A percentile compares a stretch with the other conserved stretches of the same genome.
Conservation (phyloP, 2,888 invertebrate genomes). For the Drosophila barbarae region DNA sequence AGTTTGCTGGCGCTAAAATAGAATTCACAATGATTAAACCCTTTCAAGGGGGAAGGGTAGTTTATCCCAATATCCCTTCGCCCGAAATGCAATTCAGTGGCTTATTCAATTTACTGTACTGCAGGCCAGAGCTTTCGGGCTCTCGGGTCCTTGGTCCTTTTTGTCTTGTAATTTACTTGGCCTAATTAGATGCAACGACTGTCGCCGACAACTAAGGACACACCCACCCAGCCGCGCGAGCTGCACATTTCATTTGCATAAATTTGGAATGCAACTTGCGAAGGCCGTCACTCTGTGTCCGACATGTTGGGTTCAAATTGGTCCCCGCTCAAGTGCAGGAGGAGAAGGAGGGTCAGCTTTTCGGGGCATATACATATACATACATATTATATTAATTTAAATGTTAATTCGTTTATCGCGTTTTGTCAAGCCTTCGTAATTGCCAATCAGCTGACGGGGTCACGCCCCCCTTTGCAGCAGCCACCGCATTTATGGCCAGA, state of each 20-base stretch:
- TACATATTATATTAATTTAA: constrained; percentile 66
- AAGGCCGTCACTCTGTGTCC: constrained; percentile 28
- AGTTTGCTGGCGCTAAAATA: neutral
- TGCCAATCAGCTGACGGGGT: constrained; percentile 58
- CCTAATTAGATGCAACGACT: constrained; percentile 54
- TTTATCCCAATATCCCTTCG: neutral
- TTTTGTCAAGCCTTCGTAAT: constrained; percentile 52
- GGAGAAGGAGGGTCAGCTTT: neutral
- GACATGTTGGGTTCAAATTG: constrained; percentile 30
- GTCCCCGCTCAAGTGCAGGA: constrained; percentile 24
- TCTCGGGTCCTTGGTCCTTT: constrained; percentile 18
- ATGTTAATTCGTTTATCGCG: constrained; percentile 70
- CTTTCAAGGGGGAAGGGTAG: neutral
- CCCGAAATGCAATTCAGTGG: constrained; percentile 8
- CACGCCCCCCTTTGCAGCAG: constrained; percentile 4
- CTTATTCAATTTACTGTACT: constrained; percentile 32
- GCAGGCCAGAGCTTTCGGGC: constrained; percentile 13
- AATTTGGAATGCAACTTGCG: constrained; percentile 50
- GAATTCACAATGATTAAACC: neutral
- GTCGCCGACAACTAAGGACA: constrained; percentile 23
- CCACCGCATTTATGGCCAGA: constrained; percentile 38
- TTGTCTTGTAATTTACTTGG: constrained; percentile 41
- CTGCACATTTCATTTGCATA: constrained; percentile 57
- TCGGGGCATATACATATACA: neutral
- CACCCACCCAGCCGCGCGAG: constrained; percentile 13